Conservation (phyloP, 2,113 vertebrate species). For the Mugil cephalus region DNA sequence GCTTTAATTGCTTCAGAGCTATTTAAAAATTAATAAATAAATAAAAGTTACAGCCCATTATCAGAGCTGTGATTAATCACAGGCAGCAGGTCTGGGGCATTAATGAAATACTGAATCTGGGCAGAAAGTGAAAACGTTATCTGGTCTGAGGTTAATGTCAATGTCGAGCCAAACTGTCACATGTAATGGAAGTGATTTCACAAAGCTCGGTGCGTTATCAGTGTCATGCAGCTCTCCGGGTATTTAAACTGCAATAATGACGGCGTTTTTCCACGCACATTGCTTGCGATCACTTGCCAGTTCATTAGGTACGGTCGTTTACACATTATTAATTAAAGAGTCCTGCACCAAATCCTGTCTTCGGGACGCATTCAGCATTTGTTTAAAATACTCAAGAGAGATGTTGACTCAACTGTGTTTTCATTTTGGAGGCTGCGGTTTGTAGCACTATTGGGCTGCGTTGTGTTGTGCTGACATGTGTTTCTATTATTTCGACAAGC, state of each 20-base stretch:
- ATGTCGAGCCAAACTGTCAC: conserved; percentile 14
- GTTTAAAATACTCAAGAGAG: no score
- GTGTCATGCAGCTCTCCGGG: background rate
- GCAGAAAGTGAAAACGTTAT: conserved; percentile 8
- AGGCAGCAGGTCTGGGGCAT: conserved; percentile 30
- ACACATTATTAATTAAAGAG: no score
- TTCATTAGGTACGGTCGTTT: no score
- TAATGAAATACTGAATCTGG: conserved; percentile 57
- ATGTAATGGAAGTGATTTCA: background rate
- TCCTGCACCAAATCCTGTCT: no score
- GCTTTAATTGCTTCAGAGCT: conserved; percentile 54
- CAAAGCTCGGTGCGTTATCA: background rate
- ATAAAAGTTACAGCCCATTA: conserved; percentile 53
- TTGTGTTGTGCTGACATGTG: no score
- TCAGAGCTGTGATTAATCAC: conserved; percentile 68
- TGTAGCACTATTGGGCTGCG: no score
- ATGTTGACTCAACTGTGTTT: no score
- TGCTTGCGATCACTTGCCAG: no score
- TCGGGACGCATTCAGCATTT: no score
- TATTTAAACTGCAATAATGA: background rate
- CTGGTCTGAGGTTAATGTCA: background rate
- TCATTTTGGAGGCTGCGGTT: no score
- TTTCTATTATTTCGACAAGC: no score
- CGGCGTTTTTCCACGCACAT: no score
- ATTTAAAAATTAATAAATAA: conserved; percentile 26